phyloP scores from a whole-genome alignment of 2,888 invertebrate genomes.

The Abrostola triplasia region DNA sequence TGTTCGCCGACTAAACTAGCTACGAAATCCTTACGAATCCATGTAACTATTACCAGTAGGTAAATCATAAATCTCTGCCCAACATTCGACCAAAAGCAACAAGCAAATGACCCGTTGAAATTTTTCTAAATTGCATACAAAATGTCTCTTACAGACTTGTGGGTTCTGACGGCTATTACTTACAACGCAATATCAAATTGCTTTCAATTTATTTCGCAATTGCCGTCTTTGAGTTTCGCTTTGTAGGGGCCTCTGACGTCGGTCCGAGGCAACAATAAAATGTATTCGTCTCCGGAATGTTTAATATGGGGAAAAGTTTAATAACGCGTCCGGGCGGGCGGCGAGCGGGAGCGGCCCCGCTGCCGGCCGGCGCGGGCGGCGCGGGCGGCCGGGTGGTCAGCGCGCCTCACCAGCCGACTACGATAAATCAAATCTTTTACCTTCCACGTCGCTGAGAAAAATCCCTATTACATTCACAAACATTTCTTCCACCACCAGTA shows the following conservation, averaged over 20 bases:
- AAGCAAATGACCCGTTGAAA: constrained; percentile 77
- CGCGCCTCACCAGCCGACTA: constrained; percentile 77
- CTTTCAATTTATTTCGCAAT: constrained; percentile 89
- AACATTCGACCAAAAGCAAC: constrained; percentile 63
- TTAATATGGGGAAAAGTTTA: constrained; percentile 89
- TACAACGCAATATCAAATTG: constrained; percentile 89
- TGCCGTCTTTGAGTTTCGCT: constrained; percentile 89
- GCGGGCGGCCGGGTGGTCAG: constrained; percentile 74
- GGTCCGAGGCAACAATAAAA: constrained; percentile 89
- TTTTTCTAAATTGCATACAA: constrained; percentile 82
- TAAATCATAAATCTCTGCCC: constrained; percentile 62
- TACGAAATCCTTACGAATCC: constrained; percentile 17
- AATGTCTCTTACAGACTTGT: constrained; percentile 81
- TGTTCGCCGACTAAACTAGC: constrained; percentile 14
- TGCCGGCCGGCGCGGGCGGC: constrained; percentile 58
- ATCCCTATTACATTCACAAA: constrained; percentile 85
- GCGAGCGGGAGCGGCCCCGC: constrained; percentile 58
- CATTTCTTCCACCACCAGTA: constrained; percentile 70
- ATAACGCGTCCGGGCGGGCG: constrained; percentile 86
- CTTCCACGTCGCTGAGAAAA: constrained; percentile 82
- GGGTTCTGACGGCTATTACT: constrained; percentile 87
- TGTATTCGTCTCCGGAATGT: constrained; percentile 89
- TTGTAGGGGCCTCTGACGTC: constrained; percentile 88
- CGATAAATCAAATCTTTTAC: constrained; percentile 88
- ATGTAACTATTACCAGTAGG: constrained; percentile 39